Conservation (phyloP, 2,797 vertebrate genomes). For the Sylvilagus floridanus region DNA sequence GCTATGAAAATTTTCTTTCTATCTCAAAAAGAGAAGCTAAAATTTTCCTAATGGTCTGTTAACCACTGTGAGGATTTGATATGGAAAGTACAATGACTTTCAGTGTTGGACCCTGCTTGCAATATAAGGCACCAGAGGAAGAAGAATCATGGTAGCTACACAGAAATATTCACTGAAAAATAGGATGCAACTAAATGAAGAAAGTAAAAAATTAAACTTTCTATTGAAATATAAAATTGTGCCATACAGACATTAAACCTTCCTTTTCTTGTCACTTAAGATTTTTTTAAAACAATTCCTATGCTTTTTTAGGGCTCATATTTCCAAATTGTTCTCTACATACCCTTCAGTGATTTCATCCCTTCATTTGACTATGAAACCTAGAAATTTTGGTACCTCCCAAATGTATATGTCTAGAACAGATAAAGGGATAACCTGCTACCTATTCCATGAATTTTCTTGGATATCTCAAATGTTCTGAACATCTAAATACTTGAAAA, state of each 20-base stretch:
- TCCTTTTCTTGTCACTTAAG: constrained; percentile 27
- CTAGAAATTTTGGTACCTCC: not conserved
- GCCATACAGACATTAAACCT: not conserved
- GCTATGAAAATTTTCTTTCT: constrained; percentile 71
- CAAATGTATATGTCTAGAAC: not conserved
- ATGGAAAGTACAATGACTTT: constrained; percentile 35
- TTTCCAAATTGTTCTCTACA: not conserved
- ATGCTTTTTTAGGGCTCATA: not conserved
- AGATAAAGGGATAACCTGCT: not conserved
- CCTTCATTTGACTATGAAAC: not conserved
- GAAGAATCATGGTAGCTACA: constrained; percentile 5
- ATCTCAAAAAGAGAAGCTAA: constrained; percentile 42
- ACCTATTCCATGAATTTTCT: not conserved
- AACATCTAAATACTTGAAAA: constrained; percentile 13
- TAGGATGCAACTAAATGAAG: constrained; percentile 14
- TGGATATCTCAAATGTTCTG: not conserved
- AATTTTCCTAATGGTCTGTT: constrained; percentile 35
- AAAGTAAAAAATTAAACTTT: constrained; percentile 49
- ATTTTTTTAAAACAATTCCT: not conserved
- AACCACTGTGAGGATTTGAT: constrained; percentile 32
- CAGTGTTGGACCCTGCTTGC: not conserved
- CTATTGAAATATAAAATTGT: constrained; percentile 48
- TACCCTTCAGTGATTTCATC: not conserved
- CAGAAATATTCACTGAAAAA: constrained; percentile 57
- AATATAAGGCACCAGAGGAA: not conserved